Percentiles rank a stretch among this genome's conserved stretches.
Evolutionary conservation across 2,888 invertebrate species (phyloP).

Genomic region (Mythimna lalbum): DNA sequence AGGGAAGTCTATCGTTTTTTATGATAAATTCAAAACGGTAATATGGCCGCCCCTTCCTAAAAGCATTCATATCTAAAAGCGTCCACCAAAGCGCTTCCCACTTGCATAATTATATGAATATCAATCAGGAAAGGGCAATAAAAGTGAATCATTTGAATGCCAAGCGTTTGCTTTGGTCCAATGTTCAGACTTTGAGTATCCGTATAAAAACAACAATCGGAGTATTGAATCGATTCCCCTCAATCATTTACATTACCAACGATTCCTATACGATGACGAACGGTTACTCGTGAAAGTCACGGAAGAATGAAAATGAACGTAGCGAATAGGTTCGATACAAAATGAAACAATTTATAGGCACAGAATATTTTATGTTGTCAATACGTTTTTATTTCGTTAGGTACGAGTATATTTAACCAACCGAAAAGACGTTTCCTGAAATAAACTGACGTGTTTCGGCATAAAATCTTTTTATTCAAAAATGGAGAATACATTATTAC

Average conservation of each 20-base stretch:
- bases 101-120: slow-evolving; percentile 59
- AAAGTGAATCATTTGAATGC: slow-evolving; percentile 55
- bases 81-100: slow-evolving; percentile 20
- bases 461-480: slow-evolving; percentile 29
- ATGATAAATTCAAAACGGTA: slow-evolving; percentile 23
- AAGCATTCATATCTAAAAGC: slow-evolving; percentile 45
- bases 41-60: slow-evolving; percentile 30
- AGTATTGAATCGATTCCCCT: slow-evolving; percentile 10
- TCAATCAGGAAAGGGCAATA: slow-evolving; percentile 58
- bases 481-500: slow-evolving; percentile 24
- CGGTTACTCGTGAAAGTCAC: slow-evolving; percentile 36
- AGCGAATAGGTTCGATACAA: slow-evolving; percentile 22
- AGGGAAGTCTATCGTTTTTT: not conserved
- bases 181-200: slow-evolving; percentile 34
- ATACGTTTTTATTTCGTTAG: slow-evolving; percentile 26
- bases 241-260: slow-evolving; percentile 46
- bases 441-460: slow-evolving; percentile 20
- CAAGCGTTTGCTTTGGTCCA: slow-evolving; percentile 35
- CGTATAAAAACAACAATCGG: slow-evolving; percentile 51
- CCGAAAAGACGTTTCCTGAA: slow-evolving; percentile 18
- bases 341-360: slow-evolving; percentile 35
- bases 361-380: slow-evolving; percentile 28
- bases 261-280: slow-evolving; percentile 36
- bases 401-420: slow-evolving; percentile 20
- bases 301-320: slow-evolving; percentile 39